These are phyloP conservation scores for Drosophila lini DNA, from an alignment of 1,140 invertebrate genomes.

Conservation along the genomic window DNA sequence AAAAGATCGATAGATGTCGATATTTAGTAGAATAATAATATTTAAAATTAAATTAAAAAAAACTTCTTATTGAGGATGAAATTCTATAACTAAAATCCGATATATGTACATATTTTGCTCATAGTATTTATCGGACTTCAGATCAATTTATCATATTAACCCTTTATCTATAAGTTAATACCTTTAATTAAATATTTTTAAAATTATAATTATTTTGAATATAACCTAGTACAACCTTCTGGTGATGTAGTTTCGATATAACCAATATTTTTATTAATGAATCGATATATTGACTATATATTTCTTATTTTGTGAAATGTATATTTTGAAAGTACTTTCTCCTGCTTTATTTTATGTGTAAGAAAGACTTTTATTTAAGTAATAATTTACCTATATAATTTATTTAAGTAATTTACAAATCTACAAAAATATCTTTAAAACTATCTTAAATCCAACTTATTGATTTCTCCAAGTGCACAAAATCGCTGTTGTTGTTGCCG, in stretches of 20 bases:
- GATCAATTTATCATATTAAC: no score
- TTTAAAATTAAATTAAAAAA: no score
- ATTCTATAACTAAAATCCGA: no score
- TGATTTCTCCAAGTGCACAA: slow-evolving; percentile 7
- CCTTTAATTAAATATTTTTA: no score
- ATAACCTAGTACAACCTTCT: no score
- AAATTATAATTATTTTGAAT: no score
- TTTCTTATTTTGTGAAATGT: neutral
- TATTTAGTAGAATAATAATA: no score
- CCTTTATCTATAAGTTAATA: no score
- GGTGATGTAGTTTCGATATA: neutral
- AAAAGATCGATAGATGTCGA: no score
- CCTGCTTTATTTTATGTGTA: neutral
- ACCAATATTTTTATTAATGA: neutral
- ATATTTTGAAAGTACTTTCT: neutral
- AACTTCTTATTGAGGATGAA: no score
- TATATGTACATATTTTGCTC: no score
- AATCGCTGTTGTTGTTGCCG: slow-evolving; percentile 31
- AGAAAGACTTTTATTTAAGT: neutral
- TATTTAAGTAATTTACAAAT: neutral
- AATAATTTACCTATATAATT: neutral
- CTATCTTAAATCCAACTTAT: neutral
- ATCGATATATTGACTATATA: neutral
- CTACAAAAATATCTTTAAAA: neutral
- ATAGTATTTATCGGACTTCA: no score